Evolutionary conservation across 2,888 invertebrate genomes (phyloP).

Genomic region (Girardia tigrina): DNA sequence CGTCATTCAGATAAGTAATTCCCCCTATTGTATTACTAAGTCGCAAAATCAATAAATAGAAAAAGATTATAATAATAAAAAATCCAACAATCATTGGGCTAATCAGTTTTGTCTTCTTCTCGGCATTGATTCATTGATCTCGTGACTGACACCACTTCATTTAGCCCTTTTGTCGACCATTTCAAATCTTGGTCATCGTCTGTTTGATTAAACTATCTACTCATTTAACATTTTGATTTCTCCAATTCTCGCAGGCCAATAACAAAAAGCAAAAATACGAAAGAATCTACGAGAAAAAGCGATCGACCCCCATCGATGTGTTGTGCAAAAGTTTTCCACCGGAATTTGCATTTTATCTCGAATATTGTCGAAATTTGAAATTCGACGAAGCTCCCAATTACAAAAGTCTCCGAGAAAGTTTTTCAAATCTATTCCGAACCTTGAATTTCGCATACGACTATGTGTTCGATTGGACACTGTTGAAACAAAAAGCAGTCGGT

Average conservation of each 20-base stretch:
- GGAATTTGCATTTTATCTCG: conserved; percentile 35
- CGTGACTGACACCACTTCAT: not conserved
- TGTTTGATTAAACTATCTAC: not conserved
- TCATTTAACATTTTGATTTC: not conserved
- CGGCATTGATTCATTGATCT: not conserved
- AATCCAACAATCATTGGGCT: no score
- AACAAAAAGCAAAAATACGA: conserved; percentile 99
- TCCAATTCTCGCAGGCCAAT: conserved; percentile 59
- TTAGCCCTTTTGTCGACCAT: no score
- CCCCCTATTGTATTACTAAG: no score
- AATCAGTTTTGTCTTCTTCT: no score
- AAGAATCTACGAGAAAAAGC: conserved; percentile 96
- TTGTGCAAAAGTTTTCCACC: conserved; percentile 57
- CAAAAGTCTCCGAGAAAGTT: conserved; percentile 35
- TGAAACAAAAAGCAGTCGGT: conserved; percentile 48
- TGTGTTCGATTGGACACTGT: conserved; percentile 98
- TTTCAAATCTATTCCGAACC: conserved; percentile 58
- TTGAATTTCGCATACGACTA: conserved; percentile 97
- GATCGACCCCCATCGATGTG: conserved; percentile 79
- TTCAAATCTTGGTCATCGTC: not conserved
- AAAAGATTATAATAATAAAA: no score
- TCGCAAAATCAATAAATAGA: no score
- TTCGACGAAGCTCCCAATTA: conserved; percentile 37
- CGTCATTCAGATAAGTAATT: no score
- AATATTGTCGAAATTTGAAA: conserved; percentile 35